Evolutionary conservation across 2,797 vertebrate genomes (phyloP).

Genomic region (Acrocephalus scirpaceus): DNA sequence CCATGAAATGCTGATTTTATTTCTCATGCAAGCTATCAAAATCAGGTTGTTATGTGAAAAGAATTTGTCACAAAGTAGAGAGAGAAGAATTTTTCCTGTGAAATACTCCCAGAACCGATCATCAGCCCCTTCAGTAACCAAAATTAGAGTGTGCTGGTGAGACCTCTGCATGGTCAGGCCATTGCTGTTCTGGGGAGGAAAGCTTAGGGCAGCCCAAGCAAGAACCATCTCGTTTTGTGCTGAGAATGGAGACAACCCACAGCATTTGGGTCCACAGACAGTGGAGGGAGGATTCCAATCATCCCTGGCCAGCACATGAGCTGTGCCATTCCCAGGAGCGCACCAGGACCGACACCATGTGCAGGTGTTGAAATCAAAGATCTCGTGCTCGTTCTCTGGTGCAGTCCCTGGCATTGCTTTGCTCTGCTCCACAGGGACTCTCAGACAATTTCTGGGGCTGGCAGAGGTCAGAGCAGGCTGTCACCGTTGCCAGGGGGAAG

Average conservation of each 20-base stretch:
- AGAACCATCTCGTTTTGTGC: neutral
- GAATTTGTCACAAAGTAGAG: rapidly evolving
- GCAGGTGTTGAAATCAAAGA: rapidly evolving
- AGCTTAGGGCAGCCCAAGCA: neutral
- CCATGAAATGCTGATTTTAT: neutral
- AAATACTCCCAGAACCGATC: neutral
- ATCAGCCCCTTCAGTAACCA: neutral
- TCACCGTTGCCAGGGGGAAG: neutral
- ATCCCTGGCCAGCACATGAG: neutral
- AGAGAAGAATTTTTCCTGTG: neutral
- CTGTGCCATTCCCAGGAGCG: neutral
- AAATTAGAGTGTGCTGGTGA: neutral
- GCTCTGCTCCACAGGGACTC: neutral
- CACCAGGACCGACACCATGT: rapidly evolving
- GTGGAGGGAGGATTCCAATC: neutral
- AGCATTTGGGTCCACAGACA: neutral
- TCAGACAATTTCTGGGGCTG: neutral
- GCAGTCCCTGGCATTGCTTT: neutral
- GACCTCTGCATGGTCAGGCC: neutral
- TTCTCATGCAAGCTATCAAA: neutral
- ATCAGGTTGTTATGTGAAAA: neutral
- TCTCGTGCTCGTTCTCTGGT: neutral
- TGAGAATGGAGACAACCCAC: rapidly evolving
- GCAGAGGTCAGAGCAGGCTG: neutral
- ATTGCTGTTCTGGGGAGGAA: neutral